phyloP scores from a whole-genome alignment of 2,797 vertebrate genomes.

The Cuculus canorus region DNA sequence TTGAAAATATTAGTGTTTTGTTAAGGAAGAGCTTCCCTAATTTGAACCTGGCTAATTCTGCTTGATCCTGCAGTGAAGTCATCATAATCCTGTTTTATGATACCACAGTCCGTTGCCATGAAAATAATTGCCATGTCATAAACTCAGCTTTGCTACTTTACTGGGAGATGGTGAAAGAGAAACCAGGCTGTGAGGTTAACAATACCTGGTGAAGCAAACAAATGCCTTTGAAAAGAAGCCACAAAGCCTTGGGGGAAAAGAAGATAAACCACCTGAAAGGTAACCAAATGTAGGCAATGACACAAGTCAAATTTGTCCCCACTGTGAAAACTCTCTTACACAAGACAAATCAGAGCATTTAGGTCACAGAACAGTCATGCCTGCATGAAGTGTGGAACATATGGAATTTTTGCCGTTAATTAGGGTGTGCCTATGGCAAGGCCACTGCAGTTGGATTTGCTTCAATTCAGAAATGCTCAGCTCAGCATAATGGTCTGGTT shows the following conservation, averaged over 20 bases:
- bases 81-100: slow-evolving; percentile 48
- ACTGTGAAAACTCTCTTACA: slow-evolving; percentile 4
- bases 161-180: neutral
- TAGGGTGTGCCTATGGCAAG: slow-evolving; percentile 77
- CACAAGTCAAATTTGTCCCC: neutral
- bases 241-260: neutral
- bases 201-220: neutral
- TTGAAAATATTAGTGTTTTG: neutral
- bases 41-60: neutral
- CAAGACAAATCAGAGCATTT: neutral
- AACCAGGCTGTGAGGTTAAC: slow-evolving; percentile 10
- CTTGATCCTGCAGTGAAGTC: slow-evolving; percentile 29
- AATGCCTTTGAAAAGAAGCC: slow-evolving; percentile 40
- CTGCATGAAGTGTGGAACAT: slow-evolving; percentile 68
- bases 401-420: slow-evolving; percentile 74
- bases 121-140: slow-evolving; percentile 50
- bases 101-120: slow-evolving; percentile 43
- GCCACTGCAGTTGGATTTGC: slow-evolving; percentile 72
- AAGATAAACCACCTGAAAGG: neutral
- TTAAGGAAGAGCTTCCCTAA: neutral
- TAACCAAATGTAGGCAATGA: neutral
- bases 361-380: slow-evolving; percentile 41
- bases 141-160: slow-evolving; percentile 55
- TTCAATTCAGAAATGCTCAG: slow-evolving; percentile 72
- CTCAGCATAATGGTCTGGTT: slow-evolving; percentile 69